phyloP scores from a whole-genome alignment of 2,888 invertebrate genomes.

The Xanthia togata region DNA sequence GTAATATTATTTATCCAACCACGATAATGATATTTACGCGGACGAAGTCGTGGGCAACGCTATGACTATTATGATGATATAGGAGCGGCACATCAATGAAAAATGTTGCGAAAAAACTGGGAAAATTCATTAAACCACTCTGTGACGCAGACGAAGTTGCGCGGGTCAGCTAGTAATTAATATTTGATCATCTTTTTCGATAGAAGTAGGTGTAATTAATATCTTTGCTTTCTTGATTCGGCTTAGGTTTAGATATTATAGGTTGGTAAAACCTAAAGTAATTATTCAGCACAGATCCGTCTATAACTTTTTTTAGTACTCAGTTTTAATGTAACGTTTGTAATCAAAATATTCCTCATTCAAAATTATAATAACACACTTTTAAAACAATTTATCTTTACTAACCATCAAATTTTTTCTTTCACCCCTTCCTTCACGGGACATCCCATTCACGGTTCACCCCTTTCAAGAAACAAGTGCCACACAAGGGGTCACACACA shows the following conservation, averaged over 20 bases:
- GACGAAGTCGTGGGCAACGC: too few species aligned
- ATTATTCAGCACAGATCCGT: neutral
- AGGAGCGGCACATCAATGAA: too few species aligned
- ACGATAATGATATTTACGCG: too few species aligned
- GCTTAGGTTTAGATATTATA: neutral
- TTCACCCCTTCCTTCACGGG: constrained; percentile 14
- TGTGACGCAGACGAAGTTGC: too few species aligned
- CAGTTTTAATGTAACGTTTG: too few species aligned
- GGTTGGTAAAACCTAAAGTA: neutral
- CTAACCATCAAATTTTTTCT: constrained; percentile 48
- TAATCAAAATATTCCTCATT: constrained; percentile 9
- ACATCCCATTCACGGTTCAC: constrained; percentile 48
- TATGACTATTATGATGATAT: too few species aligned
- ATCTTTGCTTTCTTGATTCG: neutral
- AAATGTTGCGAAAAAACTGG: too few species aligned
- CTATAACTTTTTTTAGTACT: too few species aligned
- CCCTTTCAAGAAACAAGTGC: constrained; percentile 62
- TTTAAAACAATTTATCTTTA: constrained; percentile 61
- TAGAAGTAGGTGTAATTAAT: neutral
- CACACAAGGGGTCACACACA: constrained; percentile 52
- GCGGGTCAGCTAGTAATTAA: too few species aligned
- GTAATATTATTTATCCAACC: too few species aligned
- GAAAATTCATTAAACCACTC: too few species aligned
- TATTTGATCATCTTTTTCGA: neutral
- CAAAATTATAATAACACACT: constrained; percentile 31